Base-by-base conservation (phyloP, 2,888 invertebrate species). In the Tromatobia lineatoria region DNA sequence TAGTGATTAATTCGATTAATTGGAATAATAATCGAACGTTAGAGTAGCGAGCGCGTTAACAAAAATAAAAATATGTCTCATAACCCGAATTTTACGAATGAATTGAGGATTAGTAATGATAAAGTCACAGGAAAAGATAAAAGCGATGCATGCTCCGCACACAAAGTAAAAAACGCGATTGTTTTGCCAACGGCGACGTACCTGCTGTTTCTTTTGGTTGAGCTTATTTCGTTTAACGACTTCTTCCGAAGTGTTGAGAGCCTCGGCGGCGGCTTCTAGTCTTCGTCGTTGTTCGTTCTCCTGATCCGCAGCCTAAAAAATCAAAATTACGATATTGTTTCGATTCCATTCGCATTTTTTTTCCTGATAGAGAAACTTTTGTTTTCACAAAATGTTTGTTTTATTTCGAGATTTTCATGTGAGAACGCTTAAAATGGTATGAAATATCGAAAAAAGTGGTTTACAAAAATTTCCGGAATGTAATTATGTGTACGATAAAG, bases 261-360 rank as follows among this genome's bases (percentile, higher is more conserved):
- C 96, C 89, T 96, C 95, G 74, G 95, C 97, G 23, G 98, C 98
- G 88, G 96, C 95, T 94, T 98, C 98, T 87, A 98, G 94, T 90
- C 98, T 96, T 88, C 97, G 96, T 88, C 98, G 96, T 93, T 98
- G 98, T 93, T 99, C 99, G 94, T 99, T 98, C 93, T 99, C 99
- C 91, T 97, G 96, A 94, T 98, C 98, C 90, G 98, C 97, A 95
- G 96, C 96, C 98, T 99, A 92, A 3, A 94, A 93, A 20, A 73
- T 6, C 79, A 77, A 77, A 67, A 38, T 69, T 13, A n/a, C 29
- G 13, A 38, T 8, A 1, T 29, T 59, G 52, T 64, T 64, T 11
- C 38, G 13, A 57, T 52, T 54, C 18, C 15, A 11, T 20, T 25
- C 10, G 29, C 2, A 29, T 50, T 66, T 15, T 23, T n/a, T n/a